These are phyloP conservation scores for Nothura maculosa DNA, from an alignment of 2,797 vertebrate species.

Conservation along the genomic window DNA sequence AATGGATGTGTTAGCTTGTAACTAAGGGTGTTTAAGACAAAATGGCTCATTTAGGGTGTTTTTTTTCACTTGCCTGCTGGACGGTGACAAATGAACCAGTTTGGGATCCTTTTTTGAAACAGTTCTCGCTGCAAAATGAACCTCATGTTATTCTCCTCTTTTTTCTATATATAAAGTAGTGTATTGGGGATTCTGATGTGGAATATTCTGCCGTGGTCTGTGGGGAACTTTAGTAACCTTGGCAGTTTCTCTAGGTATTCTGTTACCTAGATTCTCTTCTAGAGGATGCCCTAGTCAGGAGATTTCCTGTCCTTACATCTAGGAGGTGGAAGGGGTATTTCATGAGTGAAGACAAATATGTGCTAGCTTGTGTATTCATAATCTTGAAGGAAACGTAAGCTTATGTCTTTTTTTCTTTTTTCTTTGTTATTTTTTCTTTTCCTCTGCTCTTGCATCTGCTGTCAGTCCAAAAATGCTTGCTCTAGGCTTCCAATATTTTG, in stretches of 20 bases:
- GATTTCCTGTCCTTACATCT: neutral
- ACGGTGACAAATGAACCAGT: neutral
- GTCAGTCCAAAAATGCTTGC: neutral
- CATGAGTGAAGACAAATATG: neutral
- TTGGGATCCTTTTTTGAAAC: neutral
- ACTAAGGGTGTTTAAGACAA: neutral
- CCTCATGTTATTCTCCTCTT: neutral
- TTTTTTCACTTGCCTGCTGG: neutral
- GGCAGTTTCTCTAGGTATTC: neutral
- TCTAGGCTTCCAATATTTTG: neutral
- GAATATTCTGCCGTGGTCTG: neutral
- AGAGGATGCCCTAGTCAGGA: neutral
- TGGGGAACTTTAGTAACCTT: neutral
- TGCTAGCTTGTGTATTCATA: fast-evolving
- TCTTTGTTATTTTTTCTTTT: too few relatives aligned
- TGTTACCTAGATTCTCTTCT: neutral
- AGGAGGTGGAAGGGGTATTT: neutral
- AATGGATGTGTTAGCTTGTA: neutral
- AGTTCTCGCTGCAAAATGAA: neutral
- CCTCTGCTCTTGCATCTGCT: neutral
- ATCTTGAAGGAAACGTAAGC: neutral
- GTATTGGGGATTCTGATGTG: neutral
- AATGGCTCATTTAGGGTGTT: neutral
- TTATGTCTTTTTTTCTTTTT: neutral
- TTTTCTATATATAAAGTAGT: neutral